phyloP scores from a whole-genome alignment of 2,113 vertebrate species.

The Axis porcinus region DNA sequence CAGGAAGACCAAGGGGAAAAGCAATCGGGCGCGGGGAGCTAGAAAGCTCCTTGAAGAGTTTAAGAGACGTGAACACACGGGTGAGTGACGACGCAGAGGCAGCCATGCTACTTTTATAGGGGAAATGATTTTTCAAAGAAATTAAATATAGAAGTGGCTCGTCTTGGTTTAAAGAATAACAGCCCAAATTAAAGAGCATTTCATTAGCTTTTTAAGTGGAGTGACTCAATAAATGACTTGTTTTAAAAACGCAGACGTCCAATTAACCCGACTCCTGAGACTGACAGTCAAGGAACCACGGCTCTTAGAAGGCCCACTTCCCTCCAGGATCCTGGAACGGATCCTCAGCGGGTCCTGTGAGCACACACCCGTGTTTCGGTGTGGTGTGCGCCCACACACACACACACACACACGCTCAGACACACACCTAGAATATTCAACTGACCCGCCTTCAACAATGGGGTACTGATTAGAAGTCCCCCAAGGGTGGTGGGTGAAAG shows the following conservation, averaged over 20 bases:
- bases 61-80: not conserved
- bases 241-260: conserved; percentile 30
- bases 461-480: not conserved
- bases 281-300: not conserved
- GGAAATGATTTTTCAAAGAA: not conserved
- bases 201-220: not conserved
- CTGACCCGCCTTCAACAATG: not conserved
- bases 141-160: not conserved
- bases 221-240: not conserved
- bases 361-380: not conserved
- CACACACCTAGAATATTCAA: not conserved
- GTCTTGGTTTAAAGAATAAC: not conserved
- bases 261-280: not conserved
- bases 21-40: accelerated
- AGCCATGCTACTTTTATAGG: not conserved
- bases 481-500: accelerated
- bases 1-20: accelerated
- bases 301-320: not conserved
- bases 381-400: not conserved
- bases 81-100: no score
- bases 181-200: conserved; percentile 2
- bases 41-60: accelerated
- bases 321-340: not conserved
- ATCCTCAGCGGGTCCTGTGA: accelerated
- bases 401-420: not conserved